phyloP scores from a whole-genome alignment of 2,797 vertebrate species.

The Danio albolineatus region DNA sequence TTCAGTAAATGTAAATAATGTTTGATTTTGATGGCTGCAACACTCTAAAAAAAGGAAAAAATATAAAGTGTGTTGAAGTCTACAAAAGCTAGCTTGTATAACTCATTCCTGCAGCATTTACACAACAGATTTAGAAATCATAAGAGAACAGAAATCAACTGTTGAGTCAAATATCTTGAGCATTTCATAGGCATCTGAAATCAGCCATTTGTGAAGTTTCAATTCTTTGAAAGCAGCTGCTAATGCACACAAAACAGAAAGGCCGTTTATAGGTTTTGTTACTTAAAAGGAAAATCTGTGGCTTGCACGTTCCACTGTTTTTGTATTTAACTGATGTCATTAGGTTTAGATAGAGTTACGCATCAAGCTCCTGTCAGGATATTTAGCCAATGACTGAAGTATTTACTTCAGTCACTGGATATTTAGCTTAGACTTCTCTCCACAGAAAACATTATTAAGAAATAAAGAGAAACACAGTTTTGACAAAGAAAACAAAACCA shows the following conservation, averaged over 20 bases:
- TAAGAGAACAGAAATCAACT: not conserved
- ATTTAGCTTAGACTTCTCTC: slow-evolving; percentile 30
- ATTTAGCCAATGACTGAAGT: slow-evolving; percentile 16
- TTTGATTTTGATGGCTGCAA: too few species aligned
- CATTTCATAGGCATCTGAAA: not conserved
- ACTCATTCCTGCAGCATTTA: not conserved
- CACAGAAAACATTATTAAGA: slow-evolving; percentile 29
- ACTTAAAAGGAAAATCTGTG: slow-evolving; percentile 5
- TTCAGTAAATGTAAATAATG: too few species aligned
- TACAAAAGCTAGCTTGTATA: not conserved
- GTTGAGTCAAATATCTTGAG: not conserved
- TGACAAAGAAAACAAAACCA: slow-evolving; percentile 41
- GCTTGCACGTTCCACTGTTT: slow-evolving; percentile 21
- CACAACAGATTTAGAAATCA: not conserved
- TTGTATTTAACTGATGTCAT: slow-evolving; percentile 9
- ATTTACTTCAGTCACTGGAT: slow-evolving; percentile 43
- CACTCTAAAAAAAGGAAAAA: too few species aligned
- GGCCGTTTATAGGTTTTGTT: not conserved
- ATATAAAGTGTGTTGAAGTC: too few species aligned
- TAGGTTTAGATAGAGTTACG: slow-evolving; percentile 28
- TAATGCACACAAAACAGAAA: not conserved
- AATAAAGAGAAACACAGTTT: slow-evolving; percentile 23
- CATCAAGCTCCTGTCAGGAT: slow-evolving; percentile 4
- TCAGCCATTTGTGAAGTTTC: not conserved
- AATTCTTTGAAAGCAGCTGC: not conserved